Evolutionary conservation across 92 coral and sea anemone genomes (phyloP).

Genomic region (Parazoanthus atlanticus): DNA sequence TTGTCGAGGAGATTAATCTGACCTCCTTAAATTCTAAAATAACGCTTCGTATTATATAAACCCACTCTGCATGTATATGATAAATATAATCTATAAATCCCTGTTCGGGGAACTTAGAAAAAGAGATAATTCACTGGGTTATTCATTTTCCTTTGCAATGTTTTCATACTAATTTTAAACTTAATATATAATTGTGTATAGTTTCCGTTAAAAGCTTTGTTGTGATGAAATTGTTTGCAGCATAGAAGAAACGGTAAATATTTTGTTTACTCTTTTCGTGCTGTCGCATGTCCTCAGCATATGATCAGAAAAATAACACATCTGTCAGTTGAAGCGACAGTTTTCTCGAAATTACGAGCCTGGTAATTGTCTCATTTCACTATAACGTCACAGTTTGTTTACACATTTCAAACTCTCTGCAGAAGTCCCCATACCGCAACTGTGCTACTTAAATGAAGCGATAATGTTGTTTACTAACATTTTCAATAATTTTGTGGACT

Average conservation of each 20-base stretch:
- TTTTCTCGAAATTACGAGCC: neutral
- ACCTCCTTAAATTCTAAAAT: slow-evolving; percentile 24
- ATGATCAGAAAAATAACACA: neutral
- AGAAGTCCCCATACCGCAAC: too few relatives aligned
- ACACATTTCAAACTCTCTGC: too few relatives aligned
- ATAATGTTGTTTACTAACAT: too few relatives aligned
- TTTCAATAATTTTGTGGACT: too few relatives aligned
- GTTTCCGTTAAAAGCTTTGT: neutral
- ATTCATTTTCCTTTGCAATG: neutral
- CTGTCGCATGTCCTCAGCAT: neutral
- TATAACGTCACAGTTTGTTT: too few relatives aligned
- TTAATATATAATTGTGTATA: too few relatives aligned
- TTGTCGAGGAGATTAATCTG: neutral
- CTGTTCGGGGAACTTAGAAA: neutral
- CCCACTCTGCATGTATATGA: slow-evolving; percentile 14
- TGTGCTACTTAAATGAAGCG: too few relatives aligned
- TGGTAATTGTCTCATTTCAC: too few relatives aligned
- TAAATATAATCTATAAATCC: slow-evolving; percentile 22
- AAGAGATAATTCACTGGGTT: neutral
- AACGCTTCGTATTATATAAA: slow-evolving; percentile 8
- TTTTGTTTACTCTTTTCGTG: neutral
- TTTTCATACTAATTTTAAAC: neutral
- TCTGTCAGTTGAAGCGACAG: neutral
- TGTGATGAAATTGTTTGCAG: neutral
- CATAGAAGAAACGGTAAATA: neutral